phyloP scores from a whole-genome alignment of 2,797 vertebrate genomes.

The Macroramphosus scolopax region DNA sequence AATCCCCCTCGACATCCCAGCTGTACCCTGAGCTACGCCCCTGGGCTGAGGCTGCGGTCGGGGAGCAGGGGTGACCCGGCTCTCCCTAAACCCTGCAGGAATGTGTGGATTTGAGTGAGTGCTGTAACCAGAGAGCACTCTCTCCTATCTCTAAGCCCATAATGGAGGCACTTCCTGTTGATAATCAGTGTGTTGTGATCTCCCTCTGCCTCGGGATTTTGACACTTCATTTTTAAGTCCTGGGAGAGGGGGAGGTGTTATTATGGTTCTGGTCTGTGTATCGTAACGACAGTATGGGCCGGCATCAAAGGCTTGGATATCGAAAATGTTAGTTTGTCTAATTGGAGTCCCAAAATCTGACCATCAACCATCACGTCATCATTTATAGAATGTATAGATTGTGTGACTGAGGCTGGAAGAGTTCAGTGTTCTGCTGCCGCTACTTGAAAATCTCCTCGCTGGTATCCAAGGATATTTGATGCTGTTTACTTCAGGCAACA shows the following conservation, averaged over 20 bases:
- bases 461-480: not conserved
- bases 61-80: constrained; percentile 48
- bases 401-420: not conserved
- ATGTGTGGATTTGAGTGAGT: constrained; percentile 73
- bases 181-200: constrained; percentile 77
- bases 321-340: constrained; percentile 18
- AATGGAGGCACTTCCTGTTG: constrained; percentile 81
- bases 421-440: not conserved
- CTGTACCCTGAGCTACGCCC: constrained; percentile 39
- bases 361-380: constrained; percentile 17
- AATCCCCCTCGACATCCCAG: constrained; percentile 28
- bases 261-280: constrained; percentile 49
- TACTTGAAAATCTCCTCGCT: constrained; percentile 2
- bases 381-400: not conserved
- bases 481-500: constrained; percentile 12
- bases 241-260: constrained; percentile 35
- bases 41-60: constrained; percentile 34
- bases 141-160: constrained; percentile 74
- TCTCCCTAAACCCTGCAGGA: constrained; percentile 72
- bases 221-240: constrained; percentile 65
- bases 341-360: constrained; percentile 29
- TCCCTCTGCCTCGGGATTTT: constrained; percentile 60
- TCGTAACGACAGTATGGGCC: constrained; percentile 39
- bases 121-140: constrained; percentile 74
- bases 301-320: constrained; percentile 32